phyloP scores from a whole-genome alignment of 2,888 invertebrate genomes.

The Hemaris fuciformis region DNA sequence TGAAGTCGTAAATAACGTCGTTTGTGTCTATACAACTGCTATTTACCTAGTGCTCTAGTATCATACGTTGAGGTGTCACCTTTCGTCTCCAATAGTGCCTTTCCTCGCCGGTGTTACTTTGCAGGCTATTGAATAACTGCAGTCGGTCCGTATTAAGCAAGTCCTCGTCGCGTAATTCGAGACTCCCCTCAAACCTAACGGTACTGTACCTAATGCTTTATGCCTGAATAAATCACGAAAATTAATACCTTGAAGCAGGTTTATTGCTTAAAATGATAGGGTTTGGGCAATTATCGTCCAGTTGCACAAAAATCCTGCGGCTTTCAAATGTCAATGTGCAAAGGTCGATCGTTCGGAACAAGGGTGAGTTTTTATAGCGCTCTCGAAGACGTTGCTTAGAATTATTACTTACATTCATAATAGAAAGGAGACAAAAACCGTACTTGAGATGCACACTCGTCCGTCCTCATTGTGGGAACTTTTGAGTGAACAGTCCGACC shows the following conservation, averaged over 20 bases:
- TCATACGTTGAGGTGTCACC: slow-evolving; percentile 72
- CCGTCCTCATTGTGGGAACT: slow-evolving; percentile 70
- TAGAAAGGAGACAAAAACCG: slow-evolving; percentile 71
- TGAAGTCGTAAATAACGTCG: not conserved
- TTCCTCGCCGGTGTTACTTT: slow-evolving; percentile 69
- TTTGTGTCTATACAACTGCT: not conserved
- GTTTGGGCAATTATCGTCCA: slow-evolving; percentile 16
- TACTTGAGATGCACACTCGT: slow-evolving; percentile 73
- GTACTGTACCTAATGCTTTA: slow-evolving; percentile 64
- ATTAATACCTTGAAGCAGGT: slow-evolving; percentile 47
- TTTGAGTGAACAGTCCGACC: slow-evolving; percentile 60
- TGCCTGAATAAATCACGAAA: slow-evolving; percentile 63
- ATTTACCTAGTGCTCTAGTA: slow-evolving; percentile 47
- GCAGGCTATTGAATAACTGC: slow-evolving; percentile 75
- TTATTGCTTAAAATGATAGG: slow-evolving; percentile 22
- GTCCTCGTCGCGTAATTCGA: slow-evolving; percentile 70
- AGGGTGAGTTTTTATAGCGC: slow-evolving; percentile 10
- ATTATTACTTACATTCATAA: slow-evolving; percentile 72
- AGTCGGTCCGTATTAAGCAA: slow-evolving; percentile 71
- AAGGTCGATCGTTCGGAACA: slow-evolving; percentile 14
- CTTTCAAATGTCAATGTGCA: not conserved
- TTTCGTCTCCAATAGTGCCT: slow-evolving; percentile 72
- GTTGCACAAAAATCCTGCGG: not conserved
- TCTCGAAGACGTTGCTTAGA: not conserved
- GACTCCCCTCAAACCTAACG: slow-evolving; percentile 67